A percentile compares a stretch with the other conserved stretches of the same genome.
These are phyloP conservation scores for Philonicus albiceps DNA, from an alignment of 2,888 invertebrate species.

Conservation along the genomic window DNA sequence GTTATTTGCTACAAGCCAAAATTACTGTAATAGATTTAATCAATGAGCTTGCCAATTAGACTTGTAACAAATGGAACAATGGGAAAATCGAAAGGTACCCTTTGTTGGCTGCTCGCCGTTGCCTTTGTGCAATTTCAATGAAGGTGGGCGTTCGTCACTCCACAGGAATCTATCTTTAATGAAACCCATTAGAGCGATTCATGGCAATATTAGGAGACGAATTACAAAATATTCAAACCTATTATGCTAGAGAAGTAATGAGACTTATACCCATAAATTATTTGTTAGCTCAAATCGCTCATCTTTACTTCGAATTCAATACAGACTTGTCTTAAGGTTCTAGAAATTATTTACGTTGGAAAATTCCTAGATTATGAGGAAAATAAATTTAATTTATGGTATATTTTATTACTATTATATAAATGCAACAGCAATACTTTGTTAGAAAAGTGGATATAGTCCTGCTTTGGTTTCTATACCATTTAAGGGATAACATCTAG, in stretches of 20 bases:
- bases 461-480: too few relatives aligned
- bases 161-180: not conserved
- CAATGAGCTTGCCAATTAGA: slow-evolving; percentile 9
- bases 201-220: not conserved
- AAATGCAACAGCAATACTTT: too few relatives aligned
- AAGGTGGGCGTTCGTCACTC: not conserved
- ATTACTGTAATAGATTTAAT: slow-evolving; percentile 25
- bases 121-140: not conserved
- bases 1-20: slow-evolving; percentile 3
- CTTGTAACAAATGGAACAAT: not conserved
- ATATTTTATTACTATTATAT: too few relatives aligned
- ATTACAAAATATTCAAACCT: not conserved
- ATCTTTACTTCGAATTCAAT: not conserved
- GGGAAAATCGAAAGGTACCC: not conserved
- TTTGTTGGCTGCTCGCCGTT: not conserved
- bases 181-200: not conserved
- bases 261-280: not conserved
- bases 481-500: too few relatives aligned
- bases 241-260: not conserved
- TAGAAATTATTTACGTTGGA: too few relatives aligned
- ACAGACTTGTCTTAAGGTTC: too few relatives aligned
- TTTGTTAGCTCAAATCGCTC: not conserved
- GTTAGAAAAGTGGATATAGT: too few relatives aligned
- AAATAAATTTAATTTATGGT: too few relatives aligned
- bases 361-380: too few relatives aligned